phyloP scores from a whole-genome alignment of 1,140 invertebrate species.

The Calycopis cecrops region DNA sequence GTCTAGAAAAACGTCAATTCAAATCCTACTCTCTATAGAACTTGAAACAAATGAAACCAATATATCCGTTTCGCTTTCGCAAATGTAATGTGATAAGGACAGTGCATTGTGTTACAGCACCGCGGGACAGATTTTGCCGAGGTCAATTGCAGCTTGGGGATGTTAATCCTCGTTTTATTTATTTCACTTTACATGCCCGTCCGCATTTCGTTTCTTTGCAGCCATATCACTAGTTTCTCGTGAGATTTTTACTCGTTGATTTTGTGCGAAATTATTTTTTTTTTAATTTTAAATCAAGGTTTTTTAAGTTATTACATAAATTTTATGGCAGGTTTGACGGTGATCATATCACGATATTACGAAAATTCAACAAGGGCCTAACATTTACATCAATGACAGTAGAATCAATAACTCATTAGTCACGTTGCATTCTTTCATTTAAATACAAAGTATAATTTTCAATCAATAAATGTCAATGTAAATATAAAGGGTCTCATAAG shows the following conservation, averaged over 20 bases:
- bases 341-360: no score
- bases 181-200: slow-evolving; percentile 6
- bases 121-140: slow-evolving; percentile 5
- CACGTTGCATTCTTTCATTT: no score
- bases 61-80: slow-evolving; percentile 5
- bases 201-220: not conserved
- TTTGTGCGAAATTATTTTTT: not conserved
- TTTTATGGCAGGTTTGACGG: no score
- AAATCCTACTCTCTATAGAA: slow-evolving; percentile 7
- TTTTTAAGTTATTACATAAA: no score
- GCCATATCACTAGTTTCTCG: not conserved
- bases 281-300: no score
- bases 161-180: slow-evolving; percentile 10
- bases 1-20: slow-evolving; percentile 5
- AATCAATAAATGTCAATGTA: no score
- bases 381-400: no score
- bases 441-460: no score
- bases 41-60: slow-evolving; percentile 11
- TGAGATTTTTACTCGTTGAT: not conserved
- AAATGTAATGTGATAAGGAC: slow-evolving; percentile 11
- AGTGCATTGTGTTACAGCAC: slow-evolving; percentile 3
- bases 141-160: slow-evolving; percentile 8
- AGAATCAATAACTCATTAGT: no score
- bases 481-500: no score
- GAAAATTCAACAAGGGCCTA: no score